Evolutionary conservation across 2,113 vertebrate species (phyloP).

Genomic region (Lota lota): DNA sequence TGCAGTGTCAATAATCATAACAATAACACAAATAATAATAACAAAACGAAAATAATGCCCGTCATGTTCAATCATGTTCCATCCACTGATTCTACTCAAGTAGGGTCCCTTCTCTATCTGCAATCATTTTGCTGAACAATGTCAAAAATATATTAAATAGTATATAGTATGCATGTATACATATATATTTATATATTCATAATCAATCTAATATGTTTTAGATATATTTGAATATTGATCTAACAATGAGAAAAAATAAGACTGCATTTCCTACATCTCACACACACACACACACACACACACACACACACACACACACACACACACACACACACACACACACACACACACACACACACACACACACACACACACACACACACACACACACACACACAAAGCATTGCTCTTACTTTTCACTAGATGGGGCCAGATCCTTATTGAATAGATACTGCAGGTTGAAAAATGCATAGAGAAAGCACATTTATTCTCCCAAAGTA

Average conservation of each 20-base stretch:
- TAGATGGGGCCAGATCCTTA: constrained; percentile 67
- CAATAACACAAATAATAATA: background rate
- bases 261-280: background rate
- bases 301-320: background rate
- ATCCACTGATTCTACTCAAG: too few relatives aligned
- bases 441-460: constrained; percentile 12
- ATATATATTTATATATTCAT: background rate
- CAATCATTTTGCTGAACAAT: too few relatives aligned
- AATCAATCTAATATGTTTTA: too few relatives aligned
- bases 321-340: background rate
- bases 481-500: background rate
- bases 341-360: background rate
- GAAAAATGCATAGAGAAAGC: background rate
- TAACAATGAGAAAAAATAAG: too few relatives aligned
- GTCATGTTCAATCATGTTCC: background rate
- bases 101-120: too few relatives aligned
- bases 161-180: background rate
- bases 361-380: too few relatives aligned
- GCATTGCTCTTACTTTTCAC: constrained; percentile 46
- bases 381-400: background rate
- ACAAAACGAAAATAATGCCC: background rate
- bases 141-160: too few relatives aligned
- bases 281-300: background rate
- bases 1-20: background rate
- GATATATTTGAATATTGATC: too few relatives aligned